Conservation (phyloP, 2,888 invertebrate genomes). For the Brachypterus glaber region DNA sequence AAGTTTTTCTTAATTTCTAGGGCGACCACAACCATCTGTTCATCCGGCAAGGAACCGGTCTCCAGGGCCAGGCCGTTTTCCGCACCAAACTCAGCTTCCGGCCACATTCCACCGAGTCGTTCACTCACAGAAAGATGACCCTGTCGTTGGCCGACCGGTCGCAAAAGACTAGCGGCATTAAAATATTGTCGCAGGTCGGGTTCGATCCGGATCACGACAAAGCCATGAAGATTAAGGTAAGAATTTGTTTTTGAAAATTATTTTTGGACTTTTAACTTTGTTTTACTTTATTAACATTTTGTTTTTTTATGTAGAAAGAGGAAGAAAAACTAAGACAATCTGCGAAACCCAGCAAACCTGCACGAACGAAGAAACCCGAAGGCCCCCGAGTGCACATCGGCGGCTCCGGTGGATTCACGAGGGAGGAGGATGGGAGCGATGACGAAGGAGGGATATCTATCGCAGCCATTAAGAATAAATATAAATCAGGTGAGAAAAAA, state of each 20-base stretch:
- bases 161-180: conserved; percentile 88
- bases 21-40: conserved; percentile 97
- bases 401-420: conserved; percentile 38
- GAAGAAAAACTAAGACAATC: conserved; percentile 89
- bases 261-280: conserved; percentile 5
- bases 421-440: conserved; percentile 80
- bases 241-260: conserved; percentile 10
- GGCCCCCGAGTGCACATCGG: conserved; percentile 32
- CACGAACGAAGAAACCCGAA: conserved; percentile 34
- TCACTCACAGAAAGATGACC: conserved; percentile 98
- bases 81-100: conserved; percentile 93
- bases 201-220: conserved; percentile 91
- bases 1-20: conserved; percentile 37
- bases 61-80: conserved; percentile 96
- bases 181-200: conserved; percentile 89
- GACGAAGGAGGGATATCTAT: conserved; percentile 86
- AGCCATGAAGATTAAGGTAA: conserved; percentile 79
- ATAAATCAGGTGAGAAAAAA: conserved; percentile 71
- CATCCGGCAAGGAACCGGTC: conserved; percentile 94
- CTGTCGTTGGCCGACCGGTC: conserved; percentile 92
- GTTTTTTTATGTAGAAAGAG: too few relatives aligned
- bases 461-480: conserved; percentile 89
- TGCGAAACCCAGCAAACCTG: conserved; percentile 49
- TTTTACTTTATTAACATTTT: conserved; percentile 15
- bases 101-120: conserved; percentile 97